A percentile compares a stretch with the other conserved stretches of the same genome.
Evolutionary conservation across 2,888 invertebrate genomes (phyloP).

Genomic region (Prosapia bicincta): DNA sequence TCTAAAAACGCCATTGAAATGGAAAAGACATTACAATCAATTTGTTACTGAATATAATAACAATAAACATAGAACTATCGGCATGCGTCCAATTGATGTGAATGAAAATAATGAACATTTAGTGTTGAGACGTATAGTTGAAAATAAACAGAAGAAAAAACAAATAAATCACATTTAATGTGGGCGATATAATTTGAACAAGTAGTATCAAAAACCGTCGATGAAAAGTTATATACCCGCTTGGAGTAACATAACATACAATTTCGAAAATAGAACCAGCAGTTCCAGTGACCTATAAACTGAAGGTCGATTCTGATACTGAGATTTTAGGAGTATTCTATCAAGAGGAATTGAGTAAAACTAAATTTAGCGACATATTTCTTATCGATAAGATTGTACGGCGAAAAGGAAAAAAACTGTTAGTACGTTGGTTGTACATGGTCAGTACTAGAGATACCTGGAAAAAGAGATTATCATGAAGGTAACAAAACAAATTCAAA

Average conservation of each 20-base stretch:
- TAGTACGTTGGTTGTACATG: conserved; percentile 4
- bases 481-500: neutral
- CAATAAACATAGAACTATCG: too few relatives aligned
- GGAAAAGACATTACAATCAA: too few relatives aligned
- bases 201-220: neutral
- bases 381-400: conserved; percentile 14
- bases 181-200: conserved; percentile 13
- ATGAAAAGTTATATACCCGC: conserved; percentile 12
- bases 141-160: too few relatives aligned
- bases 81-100: too few relatives aligned
- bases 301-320: neutral
- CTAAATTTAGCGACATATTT: too few relatives aligned
- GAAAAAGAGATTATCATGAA: conserved; percentile 5
- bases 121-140: too few relatives aligned
- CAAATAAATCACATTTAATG: neutral
- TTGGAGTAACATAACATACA: conserved; percentile 16
- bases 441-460: conserved; percentile 1
- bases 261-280: neutral
- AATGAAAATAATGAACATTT: too few relatives aligned
- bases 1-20: too few relatives aligned
- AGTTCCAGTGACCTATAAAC: too few relatives aligned
- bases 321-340: conserved; percentile 9
- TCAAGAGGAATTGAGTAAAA: conserved; percentile 3
- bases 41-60: too few relatives aligned
- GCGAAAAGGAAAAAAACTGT: neutral